Percentiles rank a stretch among this genome's conserved stretches.
phyloP scores from a whole-genome alignment of 2,888 invertebrate species.

The Crepidodera aurea region DNA sequence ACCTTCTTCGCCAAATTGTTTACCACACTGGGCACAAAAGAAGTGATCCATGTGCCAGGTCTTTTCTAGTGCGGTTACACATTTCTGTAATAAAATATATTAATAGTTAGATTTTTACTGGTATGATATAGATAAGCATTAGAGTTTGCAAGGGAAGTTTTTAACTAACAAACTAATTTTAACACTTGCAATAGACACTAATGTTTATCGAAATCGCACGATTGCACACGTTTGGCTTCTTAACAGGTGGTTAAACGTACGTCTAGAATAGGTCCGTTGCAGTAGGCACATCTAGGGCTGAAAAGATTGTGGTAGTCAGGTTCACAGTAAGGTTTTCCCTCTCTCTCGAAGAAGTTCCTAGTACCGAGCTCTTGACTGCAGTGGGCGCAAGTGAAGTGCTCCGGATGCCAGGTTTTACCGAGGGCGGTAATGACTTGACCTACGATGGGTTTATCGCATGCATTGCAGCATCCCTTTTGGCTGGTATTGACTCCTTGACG shows the following conservation, averaged over 20 bases:
- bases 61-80: conserved; percentile 95
- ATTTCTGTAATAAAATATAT: conserved; percentile 78
- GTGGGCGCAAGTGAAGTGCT: conserved; percentile 98
- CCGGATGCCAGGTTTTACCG: conserved; percentile 99
- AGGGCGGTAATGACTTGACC: conserved; percentile 98
- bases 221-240: no score
- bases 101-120: conserved; percentile 1
- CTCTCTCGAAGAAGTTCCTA: conserved; percentile 97
- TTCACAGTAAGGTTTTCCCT: conserved; percentile 97
- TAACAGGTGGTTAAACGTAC: no score
- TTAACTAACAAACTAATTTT: no score
- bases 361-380: conserved; percentile 97
- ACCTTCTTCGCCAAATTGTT: conserved; percentile 96
- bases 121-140: no score
- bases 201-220: no score
- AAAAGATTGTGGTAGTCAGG: conserved; percentile 98
- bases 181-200: no score
- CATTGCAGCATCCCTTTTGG: conserved; percentile 98
- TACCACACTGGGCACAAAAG: conserved; percentile 97
- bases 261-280: conserved; percentile 98
- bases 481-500: conserved; percentile 98
- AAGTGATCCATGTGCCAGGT: conserved; percentile 99
- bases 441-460: conserved; percentile 98
- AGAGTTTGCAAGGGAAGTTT: no score
- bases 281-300: conserved; percentile 98